Evolutionary conservation across 2,888 invertebrate genomes (phyloP), one percentile per base, ranked within the genome.

Genomic region (Tenthredo distinguenda): DNA sequence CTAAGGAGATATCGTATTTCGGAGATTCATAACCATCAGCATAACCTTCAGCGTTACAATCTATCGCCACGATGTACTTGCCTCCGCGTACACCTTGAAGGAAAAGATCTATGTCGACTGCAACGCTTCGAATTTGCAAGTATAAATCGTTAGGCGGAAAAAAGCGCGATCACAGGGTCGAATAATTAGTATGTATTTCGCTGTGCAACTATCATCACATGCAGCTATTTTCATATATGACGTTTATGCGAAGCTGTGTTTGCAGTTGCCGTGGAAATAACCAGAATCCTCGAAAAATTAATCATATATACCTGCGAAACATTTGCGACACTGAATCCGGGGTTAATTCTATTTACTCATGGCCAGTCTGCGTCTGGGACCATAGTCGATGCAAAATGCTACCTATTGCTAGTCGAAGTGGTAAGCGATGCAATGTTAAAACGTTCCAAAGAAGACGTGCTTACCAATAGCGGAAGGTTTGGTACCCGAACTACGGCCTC

Each of bases 401-500:
- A 72, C n/a, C 26, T 77, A 34, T 77, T 31, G 34, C 34, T 55
- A 31, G 26, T 18, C 68, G n/a, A 47, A 47, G 34, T 71, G 65
- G 74, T 55, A 71, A 71, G 18, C 31, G 84, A 85, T 85, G 84
- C 68, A 50, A 83, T 76, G 43, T 86, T 76, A 43, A 43, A 85
- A 82, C 68, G 71, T 76, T 37, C 47, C 26, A 72, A 37, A 31
- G 65, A 85, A 68, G 37, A 83, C 37, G 81, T 18, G 94, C 96
- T 96, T 94, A 96, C 97, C 93, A 97, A 90, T 88, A 96, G 94
- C 0, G 97, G 96, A 88, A 97, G 94, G 91, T 98, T 98, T 0
- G 97, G 96, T 0, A 96, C 95, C 0, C 94, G 93, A 2, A 98
- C 92, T 0, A 93, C 90, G 83, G 96, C 95, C 0, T 95, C 94